phyloP scores from a whole-genome alignment of 2,113 vertebrate species.

The Mustelus asterias region DNA sequence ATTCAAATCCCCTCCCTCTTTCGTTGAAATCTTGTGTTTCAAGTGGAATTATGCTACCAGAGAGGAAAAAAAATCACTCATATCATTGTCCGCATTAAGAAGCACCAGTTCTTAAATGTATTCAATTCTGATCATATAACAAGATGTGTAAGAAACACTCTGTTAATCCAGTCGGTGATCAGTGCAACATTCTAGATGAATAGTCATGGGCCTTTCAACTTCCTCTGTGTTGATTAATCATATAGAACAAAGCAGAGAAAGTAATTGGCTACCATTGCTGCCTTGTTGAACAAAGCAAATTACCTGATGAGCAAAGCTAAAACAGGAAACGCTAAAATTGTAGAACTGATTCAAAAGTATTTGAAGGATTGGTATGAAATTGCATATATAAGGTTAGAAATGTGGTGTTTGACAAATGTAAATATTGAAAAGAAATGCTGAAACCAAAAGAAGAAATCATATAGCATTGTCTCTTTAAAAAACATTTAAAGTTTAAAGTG shows the following conservation, averaged over 20 bases:
- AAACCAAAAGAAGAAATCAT: no score
- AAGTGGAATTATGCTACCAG: background rate
- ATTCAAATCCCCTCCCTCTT: slow-evolving; percentile 10
- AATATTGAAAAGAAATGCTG: no score
- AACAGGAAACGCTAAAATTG: no score
- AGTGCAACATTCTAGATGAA: background rate
- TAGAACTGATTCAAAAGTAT: background rate
- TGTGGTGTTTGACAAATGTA: no score
- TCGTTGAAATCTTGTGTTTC: background rate
- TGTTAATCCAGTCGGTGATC: background rate
- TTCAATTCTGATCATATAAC: slow-evolving; percentile 12
- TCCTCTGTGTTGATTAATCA: background rate
- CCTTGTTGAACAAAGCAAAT: background rate
- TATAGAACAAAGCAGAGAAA: background rate
- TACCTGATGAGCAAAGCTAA: background rate
- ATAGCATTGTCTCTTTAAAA: no score
- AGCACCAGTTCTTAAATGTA: background rate
- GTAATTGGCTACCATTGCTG: background rate
- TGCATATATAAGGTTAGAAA: no score
- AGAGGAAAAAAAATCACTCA: background rate
- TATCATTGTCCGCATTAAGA: slow-evolving; percentile 17
- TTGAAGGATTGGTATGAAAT: background rate
- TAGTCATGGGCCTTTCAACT: background rate
- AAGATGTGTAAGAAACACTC: background rate
- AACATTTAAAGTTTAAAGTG: no score